phyloP scores from a whole-genome alignment of 1,140 invertebrate species.

The Drosophila suzukii region DNA sequence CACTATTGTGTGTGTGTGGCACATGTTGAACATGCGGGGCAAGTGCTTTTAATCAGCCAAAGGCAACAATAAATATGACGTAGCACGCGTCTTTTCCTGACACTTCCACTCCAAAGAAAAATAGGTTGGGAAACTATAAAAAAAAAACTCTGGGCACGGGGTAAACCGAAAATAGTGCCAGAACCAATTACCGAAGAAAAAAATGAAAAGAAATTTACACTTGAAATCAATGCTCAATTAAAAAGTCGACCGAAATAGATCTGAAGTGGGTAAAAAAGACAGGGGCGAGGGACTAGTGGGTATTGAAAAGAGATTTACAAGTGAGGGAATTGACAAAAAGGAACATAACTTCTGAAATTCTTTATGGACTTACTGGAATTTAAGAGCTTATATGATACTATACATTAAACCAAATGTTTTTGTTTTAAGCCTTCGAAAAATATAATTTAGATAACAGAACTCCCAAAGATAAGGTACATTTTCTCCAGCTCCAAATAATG shows the following conservation, averaged over 20 bases:
- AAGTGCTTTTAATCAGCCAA: conserved; percentile 54
- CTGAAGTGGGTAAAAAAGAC: neutral
- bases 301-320: neutral
- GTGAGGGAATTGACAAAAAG: neutral
- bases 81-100: conserved; percentile 36
- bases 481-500: neutral
- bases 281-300: neutral
- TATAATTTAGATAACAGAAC: conserved; percentile 16
- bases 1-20: conserved; percentile 8
- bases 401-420: neutral
- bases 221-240: conserved; percentile 61
- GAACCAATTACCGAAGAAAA: conserved; percentile 22
- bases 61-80: conserved; percentile 57
- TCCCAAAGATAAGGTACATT: neutral
- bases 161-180: conserved; percentile 12
- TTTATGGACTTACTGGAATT: neutral
- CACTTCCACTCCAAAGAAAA: neutral
- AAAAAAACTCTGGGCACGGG: neutral
- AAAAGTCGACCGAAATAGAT: conserved; percentile 19
- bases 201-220: conserved; percentile 41
- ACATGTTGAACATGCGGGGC: conserved; percentile 33
- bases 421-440: neutral
- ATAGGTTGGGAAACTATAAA: neutral
- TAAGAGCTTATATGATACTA: conserved; percentile 20
- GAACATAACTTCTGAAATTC: conserved; percentile 10